Percentiles rank a stretch among this genome's conserved stretches.
phyloP scores from a whole-genome alignment of 2,113 vertebrate species.

The Mohoua ochrocephala region DNA sequence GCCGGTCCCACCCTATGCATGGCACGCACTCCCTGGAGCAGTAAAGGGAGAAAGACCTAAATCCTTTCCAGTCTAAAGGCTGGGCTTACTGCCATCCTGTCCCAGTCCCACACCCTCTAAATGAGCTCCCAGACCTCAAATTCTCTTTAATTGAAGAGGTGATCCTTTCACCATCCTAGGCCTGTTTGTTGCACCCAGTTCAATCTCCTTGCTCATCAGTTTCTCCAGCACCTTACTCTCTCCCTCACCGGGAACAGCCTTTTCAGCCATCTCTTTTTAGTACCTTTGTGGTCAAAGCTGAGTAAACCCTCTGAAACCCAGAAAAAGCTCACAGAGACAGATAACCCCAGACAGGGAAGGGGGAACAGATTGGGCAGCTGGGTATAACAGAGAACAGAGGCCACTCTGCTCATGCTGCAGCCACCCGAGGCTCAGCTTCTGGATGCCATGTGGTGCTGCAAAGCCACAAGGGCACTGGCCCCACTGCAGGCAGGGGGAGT shows the following conservation, averaged over 20 bases:
- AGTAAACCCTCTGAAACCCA: not conserved
- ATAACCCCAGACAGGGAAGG: not conserved
- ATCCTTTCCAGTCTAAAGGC: not conserved
- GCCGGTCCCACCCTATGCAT: rapidly evolving
- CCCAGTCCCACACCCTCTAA: not conserved
- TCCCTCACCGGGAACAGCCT: not conserved
- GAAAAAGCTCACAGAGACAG: not conserved
- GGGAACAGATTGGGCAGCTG: not conserved
- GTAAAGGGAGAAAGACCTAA: not conserved
- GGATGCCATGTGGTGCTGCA: not conserved
- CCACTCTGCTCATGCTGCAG: not conserved
- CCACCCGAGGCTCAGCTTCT: not conserved
- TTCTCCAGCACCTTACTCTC: not conserved
- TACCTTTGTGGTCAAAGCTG: not conserved
- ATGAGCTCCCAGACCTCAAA: not conserved
- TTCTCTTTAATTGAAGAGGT: not conserved
- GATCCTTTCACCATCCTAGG: not conserved
- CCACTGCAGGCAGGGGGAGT: not conserved
- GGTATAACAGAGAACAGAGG: not conserved
- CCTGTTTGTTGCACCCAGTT: not conserved
- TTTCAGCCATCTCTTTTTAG: not conserved
- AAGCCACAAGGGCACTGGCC: not conserved
- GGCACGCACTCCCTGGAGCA: not conserved
- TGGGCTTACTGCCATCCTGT: not conserved
- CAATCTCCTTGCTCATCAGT: not conserved